Evolutionary conservation across 2,113 vertebrate genomes (phyloP), one percentile per base, ranked within the genome.

Genomic region (Mobula birostris): DNA sequence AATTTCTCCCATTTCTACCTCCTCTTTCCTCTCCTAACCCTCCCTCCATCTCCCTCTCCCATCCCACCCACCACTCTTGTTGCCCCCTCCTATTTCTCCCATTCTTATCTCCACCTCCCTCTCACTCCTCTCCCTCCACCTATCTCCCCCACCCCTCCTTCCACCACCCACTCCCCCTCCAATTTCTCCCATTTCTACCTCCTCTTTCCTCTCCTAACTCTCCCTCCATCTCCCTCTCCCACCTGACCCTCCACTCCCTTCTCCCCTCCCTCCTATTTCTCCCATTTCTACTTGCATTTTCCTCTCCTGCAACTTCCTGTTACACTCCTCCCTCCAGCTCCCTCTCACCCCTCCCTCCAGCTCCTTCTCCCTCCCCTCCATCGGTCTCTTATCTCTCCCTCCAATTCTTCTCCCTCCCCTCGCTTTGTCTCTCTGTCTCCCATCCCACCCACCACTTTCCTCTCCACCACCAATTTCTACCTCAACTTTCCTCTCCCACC

Each of bases 121-220:
- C 72, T 2, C 72, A 5, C 17, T 4, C 12, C 94, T 95, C 94
- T 95, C 95, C 94, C 96, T 95, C 94, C 74, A 94, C 76, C 74
- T 66, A 15, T 80, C 96, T 95, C 68, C 4, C 58, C 95, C 29
- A 1, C 77, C 94, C 94, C 95, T 94, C 95, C 94, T 32, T 94
- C 95, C 14, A 77, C 6, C 94, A 94, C 94, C 94, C 70, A 4
- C 94, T 87, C 92, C 94, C 3, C 74, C 95, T 94, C 32, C 95
- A 96, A 96, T 95, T 87, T 94, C 94, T 95, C 94, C n/a, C 94
- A 96, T 96, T 95, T 94, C 72, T 94, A 95, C 94, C 79, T 70
- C 95, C 94, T 94, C 95, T 94, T 0, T 2, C 94, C 91, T 94
- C 91, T 76, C 93, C 95, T 77, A 77, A 94, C 83, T 94, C 94